Conservation (phyloP, 2,797 vertebrate species). For the Vespertilio murinus region DNA sequence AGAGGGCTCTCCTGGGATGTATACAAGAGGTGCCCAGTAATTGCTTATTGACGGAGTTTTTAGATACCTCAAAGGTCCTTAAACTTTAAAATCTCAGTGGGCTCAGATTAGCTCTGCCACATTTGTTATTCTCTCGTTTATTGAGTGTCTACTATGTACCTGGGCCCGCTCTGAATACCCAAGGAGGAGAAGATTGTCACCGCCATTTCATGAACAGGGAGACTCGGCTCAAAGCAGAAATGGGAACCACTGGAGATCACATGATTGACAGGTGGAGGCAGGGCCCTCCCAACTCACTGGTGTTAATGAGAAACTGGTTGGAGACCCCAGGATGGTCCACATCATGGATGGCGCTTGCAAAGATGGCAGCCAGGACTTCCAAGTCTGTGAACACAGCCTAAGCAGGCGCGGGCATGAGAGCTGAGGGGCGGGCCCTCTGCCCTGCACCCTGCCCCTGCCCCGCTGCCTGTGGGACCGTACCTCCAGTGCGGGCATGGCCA, state of each 20-base stretch:
- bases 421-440: neutral
- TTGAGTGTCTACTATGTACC: neutral
- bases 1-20: neutral
- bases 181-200: neutral
- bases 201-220: neutral
- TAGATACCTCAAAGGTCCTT: neutral
- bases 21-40: neutral
- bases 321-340: conserved; percentile 96
- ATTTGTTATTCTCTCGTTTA: neutral
- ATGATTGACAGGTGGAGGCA: neutral
- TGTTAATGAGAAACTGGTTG: conserved; percentile 97
- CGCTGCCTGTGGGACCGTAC: conserved; percentile 69
- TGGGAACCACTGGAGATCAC: neutral
- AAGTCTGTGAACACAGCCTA: conserved; percentile 96
- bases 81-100: neutral
- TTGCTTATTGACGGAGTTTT: neutral
- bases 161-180: neutral
- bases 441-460: neutral
- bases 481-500: conserved; percentile 93
- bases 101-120: neutral
- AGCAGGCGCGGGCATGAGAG: neutral
- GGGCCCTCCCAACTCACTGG: conserved; percentile 85
- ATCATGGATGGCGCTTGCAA: conserved; percentile 94
- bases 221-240: neutral
- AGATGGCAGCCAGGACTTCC: conserved; percentile 94